Conservation (phyloP, 2,113 vertebrate species). For the Mixornis gularis region DNA sequence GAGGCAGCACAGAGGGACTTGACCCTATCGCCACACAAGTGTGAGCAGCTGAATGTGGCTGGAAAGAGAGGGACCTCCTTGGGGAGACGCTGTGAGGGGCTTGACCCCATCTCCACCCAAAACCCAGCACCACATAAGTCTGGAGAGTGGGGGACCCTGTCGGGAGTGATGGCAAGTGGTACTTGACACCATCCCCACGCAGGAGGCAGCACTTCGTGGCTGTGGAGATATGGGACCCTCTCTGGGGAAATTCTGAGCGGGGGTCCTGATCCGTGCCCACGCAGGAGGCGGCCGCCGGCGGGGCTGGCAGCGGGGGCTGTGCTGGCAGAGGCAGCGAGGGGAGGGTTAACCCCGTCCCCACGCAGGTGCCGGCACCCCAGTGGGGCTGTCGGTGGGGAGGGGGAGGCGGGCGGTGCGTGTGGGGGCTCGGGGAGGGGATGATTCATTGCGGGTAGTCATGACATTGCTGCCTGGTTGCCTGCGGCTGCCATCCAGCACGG, state of each 20-base stretch:
- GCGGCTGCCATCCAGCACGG: conserved; percentile 31
- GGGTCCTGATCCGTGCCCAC: neutral
- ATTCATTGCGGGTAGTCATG: conserved; percentile 55
- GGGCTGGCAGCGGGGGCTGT: neutral
- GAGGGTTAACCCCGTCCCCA: conserved; percentile 42
- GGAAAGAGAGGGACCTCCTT: neutral
- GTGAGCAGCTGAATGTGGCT: neutral
- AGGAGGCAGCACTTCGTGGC: neutral
- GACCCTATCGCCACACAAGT: neutral
- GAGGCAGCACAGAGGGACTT: neutral
- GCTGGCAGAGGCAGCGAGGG: neutral
- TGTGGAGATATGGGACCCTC: neutral
- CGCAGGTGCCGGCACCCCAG: conserved; percentile 34
- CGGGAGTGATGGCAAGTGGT: neutral
- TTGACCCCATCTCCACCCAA: neutral
- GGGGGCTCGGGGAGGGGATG: conserved; percentile 45
- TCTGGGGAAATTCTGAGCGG: neutral
- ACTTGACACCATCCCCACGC: neutral
- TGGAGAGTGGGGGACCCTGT: neutral
- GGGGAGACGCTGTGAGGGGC: accelerated
- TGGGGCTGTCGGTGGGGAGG: conserved; percentile 36
- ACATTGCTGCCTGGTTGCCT: conserved; percentile 53
- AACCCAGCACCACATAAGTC: neutral
- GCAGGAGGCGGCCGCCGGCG: neutral
- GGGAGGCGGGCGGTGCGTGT: conserved; percentile 32